Evolutionary conservation across 2,113 vertebrate genomes (phyloP).

Genomic region (Columba janthina): DNA sequence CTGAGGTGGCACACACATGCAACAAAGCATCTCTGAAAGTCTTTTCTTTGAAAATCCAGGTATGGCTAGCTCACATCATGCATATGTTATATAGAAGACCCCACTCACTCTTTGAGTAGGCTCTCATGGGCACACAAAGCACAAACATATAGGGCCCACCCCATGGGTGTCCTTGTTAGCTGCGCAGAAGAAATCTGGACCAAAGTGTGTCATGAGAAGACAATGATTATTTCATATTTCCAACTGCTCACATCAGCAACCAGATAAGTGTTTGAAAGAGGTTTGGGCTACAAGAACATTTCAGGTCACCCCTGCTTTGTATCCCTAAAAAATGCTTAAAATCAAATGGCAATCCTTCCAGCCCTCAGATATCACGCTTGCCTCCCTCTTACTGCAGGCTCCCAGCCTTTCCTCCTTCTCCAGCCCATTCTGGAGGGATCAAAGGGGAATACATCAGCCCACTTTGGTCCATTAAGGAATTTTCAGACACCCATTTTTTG

Average conservation of each 20-base stretch:
- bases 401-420: neutral
- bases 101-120: neutral
- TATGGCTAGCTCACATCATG: neutral
- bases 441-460: neutral
- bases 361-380: neutral
- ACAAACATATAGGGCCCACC: neutral
- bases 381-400: neutral
- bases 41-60: neutral
- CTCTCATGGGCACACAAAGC: neutral
- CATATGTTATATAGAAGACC: neutral
- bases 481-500: neutral
- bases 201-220: neutral
- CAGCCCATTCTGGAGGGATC: neutral
- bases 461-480: neutral
- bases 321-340: neutral
- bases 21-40: neutral
- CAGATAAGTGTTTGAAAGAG: neutral
- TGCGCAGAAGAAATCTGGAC: neutral
- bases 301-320: neutral
- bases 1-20: fast-evolving
- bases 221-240: neutral
- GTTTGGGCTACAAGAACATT: neutral
- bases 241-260: neutral
- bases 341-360: neutral
- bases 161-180: neutral